Conservation (phyloP, 1,140 invertebrate species). For the Drosophila sp. region DNA sequence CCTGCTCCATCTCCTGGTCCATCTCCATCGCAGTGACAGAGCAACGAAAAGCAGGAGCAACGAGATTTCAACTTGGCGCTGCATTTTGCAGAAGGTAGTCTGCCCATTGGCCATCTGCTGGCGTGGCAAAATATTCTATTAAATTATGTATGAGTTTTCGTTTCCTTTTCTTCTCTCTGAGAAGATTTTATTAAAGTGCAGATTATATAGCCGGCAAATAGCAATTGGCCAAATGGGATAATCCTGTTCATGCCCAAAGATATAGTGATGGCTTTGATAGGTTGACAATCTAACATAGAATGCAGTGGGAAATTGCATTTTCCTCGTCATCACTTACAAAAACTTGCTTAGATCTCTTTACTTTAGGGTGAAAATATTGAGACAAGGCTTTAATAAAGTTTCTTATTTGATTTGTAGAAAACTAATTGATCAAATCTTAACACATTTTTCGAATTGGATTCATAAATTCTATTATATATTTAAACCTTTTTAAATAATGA, state of each 20-base stretch:
- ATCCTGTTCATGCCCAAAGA: not conserved
- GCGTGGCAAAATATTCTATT: slow-evolving; percentile 57
- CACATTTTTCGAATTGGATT: no score
- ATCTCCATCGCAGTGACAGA: slow-evolving; percentile 18
- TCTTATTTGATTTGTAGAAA: no score
- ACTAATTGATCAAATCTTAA: no score
- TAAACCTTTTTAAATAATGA: no score
- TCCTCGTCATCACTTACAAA: no score
- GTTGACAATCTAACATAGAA: no score
- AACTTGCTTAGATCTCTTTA: no score
- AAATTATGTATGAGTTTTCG: slow-evolving; percentile 59
- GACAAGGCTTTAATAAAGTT: no score
- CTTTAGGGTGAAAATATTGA: no score
- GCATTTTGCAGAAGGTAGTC: slow-evolving; percentile 50
- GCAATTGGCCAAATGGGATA: not conserved
- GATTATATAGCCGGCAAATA: not conserved
- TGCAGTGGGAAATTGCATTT: no score
- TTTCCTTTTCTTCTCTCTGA: not conserved
- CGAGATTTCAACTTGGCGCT: slow-evolving; percentile 11
- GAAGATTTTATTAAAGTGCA: slow-evolving; percentile 6
- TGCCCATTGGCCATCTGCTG: slow-evolving; percentile 37
- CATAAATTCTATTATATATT: no score
- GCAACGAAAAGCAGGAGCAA: not conserved
- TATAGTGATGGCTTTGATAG: not conserved
- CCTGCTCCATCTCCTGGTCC: not conserved